Evolutionary conservation across 2,113 vertebrate species (phyloP).

Genomic region (Greenwoodochromis staneri): DNA sequence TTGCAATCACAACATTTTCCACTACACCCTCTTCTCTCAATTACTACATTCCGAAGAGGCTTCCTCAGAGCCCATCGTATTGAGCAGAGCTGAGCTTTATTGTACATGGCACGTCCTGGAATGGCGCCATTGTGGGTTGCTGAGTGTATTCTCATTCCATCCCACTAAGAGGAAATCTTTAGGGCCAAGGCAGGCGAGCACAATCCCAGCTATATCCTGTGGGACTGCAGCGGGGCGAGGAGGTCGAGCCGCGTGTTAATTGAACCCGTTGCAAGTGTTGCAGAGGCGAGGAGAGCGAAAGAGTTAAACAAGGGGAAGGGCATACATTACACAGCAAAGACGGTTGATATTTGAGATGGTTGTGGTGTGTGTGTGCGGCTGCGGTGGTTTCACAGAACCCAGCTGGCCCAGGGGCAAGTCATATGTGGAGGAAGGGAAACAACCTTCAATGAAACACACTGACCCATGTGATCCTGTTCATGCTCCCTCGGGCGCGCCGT

Average conservation of each 20-base stretch:
- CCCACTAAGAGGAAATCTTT: conserved; percentile 47
- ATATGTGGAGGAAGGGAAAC: neutral
- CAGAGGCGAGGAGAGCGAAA: conserved; percentile 8
- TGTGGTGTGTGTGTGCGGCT: neutral
- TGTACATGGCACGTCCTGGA: conserved; percentile 48
- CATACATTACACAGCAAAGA: neutral
- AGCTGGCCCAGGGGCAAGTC: conserved; percentile 5
- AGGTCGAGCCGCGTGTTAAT: conserved; percentile 42
- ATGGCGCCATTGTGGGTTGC: conserved; percentile 40
- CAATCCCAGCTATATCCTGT: conserved; percentile 27
- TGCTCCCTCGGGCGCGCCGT: conserved; percentile 15
- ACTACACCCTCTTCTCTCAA: conserved; percentile 29
- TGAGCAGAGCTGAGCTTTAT: conserved; percentile 38
- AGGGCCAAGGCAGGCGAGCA: conserved; percentile 5
- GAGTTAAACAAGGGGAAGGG: neutral
- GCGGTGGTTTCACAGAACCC: neutral
- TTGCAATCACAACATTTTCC: conserved; percentile 38
- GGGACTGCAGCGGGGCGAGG: neutral
- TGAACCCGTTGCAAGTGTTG: conserved; percentile 44
- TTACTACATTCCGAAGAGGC: conserved; percentile 43
- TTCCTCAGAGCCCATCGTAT: conserved; percentile 41
- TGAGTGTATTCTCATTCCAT: conserved; percentile 40
- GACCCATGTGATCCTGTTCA: conserved; percentile 26
- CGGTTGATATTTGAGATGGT: neutral
- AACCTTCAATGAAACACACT: conserved; percentile 34